phyloP scores from a whole-genome alignment of 2,888 invertebrate species.

The Achlya flavicornis region DNA sequence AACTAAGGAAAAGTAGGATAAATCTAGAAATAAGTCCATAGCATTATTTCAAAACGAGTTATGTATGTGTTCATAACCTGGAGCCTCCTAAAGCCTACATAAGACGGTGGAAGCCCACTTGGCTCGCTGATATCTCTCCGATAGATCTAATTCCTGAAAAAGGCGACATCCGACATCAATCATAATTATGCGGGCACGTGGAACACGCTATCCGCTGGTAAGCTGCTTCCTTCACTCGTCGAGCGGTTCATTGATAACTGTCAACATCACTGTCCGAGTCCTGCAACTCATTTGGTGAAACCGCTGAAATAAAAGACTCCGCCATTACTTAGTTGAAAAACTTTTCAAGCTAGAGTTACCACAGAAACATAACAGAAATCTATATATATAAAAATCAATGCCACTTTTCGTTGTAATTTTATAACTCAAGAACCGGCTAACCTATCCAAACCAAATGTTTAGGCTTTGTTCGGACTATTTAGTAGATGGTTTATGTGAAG shows the following conservation, averaged over 20 bases:
- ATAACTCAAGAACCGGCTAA: no score
- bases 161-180: conserved; percentile 25
- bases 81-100: neutral
- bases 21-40: no score
- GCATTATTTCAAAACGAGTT: no score
- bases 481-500: no score
- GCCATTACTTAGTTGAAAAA: neutral
- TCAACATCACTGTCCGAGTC: conserved; percentile 18
- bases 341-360: neutral
- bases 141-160: neutral
- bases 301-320: neutral
- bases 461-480: no score
- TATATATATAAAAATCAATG: no score
- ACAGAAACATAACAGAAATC: no score
- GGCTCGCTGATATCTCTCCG: neutral
- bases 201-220: conserved; percentile 24
- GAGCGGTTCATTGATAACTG: conserved; percentile 31
- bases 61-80: neutral
- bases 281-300: neutral
- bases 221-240: conserved; percentile 23
- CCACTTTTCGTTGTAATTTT: no score
- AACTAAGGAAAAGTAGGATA: neutral
- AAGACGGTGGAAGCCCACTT: neutral
- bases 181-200: conserved; percentile 27
- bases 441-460: no score